Conservation (phyloP, 2,113 vertebrate species). For the Panurus biarmicus region DNA sequence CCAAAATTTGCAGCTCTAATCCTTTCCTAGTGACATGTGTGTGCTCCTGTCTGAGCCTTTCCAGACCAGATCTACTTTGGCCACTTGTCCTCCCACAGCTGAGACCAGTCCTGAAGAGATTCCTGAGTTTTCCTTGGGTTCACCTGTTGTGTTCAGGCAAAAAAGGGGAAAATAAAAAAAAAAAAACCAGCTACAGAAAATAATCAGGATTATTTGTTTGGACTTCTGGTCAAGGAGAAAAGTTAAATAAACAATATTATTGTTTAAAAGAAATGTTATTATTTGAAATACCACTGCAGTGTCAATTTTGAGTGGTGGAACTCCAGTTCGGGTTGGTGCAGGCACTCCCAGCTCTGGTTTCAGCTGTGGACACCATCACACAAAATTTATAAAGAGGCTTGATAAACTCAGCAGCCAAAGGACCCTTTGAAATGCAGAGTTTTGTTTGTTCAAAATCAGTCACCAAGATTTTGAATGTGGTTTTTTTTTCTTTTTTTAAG, state of each 20-base stretch:
- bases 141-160: not conserved
- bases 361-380: not conserved
- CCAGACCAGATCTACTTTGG: not conserved
- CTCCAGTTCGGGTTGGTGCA: not conserved
- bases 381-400: not conserved
- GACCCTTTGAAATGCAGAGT: not conserved
- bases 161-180: not conserved
- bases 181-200: not conserved
- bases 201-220: accelerated
- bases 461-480: not conserved
- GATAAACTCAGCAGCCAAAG: not conserved
- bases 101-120: not conserved
- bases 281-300: not conserved
- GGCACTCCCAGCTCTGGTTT: not conserved
- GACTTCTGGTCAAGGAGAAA: not conserved
- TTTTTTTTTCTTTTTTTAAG: not conserved
- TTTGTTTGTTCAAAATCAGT: not conserved
- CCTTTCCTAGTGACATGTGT: accelerated
- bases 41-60: not conserved
- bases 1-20: not conserved
- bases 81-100: not conserved
- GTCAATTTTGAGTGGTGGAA: not conserved
- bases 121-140: not conserved
- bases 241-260: not conserved
- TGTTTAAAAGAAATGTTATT: not conserved